Conservation (phyloP, 2,113 vertebrate genomes). For the Nesogale talazaci region DNA sequence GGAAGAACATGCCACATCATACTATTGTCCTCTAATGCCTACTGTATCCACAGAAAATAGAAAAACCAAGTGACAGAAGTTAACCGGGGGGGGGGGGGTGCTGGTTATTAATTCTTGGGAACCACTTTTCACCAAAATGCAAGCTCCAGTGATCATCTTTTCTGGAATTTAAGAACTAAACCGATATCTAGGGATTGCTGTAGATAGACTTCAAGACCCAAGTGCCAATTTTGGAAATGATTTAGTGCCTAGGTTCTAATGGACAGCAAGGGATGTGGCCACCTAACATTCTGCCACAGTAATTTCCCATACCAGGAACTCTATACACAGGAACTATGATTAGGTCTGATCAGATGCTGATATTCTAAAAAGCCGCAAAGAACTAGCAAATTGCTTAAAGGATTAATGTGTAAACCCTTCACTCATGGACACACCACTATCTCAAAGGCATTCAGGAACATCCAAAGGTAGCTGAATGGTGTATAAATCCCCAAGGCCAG, state of each 20-base stretch:
- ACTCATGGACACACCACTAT: background rate
- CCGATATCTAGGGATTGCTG: background rate
- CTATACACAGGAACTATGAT: background rate
- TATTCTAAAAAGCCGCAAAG: background rate
- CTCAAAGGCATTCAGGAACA: background rate
- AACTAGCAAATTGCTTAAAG: constrained; percentile 7
- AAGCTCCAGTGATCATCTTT: background rate
- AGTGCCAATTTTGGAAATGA: constrained; percentile 39
- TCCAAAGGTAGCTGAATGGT: background rate
- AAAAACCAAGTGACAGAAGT: background rate
- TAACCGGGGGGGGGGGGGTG: background rate
- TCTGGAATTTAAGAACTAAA: constrained; percentile 17
- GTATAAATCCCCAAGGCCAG: constrained; percentile 10
- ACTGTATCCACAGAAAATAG: background rate
- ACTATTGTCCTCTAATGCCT: background rate
- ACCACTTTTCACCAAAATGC: background rate
- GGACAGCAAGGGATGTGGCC: background rate
- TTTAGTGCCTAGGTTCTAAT: background rate
- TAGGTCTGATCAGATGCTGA: background rate
- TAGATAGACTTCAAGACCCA: background rate
- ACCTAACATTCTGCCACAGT: background rate
- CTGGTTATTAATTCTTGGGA: background rate
- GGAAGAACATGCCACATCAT: background rate
- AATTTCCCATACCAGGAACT: background rate
- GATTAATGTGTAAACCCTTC: background rate